Evolutionary conservation across 2,797 vertebrate genomes (phyloP).

Genomic region (Glossophaga mutica): DNA sequence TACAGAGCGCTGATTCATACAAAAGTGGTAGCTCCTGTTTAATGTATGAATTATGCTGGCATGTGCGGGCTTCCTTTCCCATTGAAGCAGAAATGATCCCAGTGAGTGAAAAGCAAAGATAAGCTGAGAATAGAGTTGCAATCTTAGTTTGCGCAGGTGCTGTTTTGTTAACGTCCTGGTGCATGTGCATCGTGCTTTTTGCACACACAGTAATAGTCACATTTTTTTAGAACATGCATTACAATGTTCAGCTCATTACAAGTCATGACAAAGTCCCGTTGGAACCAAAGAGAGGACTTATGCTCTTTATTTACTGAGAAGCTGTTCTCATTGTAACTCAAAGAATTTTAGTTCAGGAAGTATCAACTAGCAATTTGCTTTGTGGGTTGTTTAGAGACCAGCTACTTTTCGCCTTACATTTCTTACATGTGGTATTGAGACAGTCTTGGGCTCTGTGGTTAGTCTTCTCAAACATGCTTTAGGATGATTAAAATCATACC

Average conservation of each 20-base stretch:
- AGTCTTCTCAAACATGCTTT: constrained; percentile 70
- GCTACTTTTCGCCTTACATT: constrained; percentile 64
- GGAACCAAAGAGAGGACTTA: constrained; percentile 50
- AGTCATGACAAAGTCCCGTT: constrained; percentile 64
- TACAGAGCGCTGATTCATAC: constrained; percentile 63
- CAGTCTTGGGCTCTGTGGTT: constrained; percentile 66
- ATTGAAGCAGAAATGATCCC: constrained; percentile 78
- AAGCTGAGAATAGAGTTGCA: constrained; percentile 80
- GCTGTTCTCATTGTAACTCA: constrained; percentile 39
- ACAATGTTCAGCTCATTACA: constrained; percentile 71
- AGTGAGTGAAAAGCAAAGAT: constrained; percentile 81
- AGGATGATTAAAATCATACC: constrained; percentile 77
- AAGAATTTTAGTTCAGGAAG: constrained; percentile 58
- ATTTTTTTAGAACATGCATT: constrained; percentile 51
- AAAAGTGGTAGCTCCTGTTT: constrained; percentile 49
- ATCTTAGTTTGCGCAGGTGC: constrained; percentile 86
- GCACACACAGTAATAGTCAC: constrained; percentile 62
- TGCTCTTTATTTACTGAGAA: constrained; percentile 50
- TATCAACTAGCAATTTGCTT: constrained; percentile 58
- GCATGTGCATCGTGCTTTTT: constrained; percentile 66
- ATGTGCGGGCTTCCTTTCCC: constrained; percentile 75
- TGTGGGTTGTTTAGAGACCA: constrained; percentile 61
- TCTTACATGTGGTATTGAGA: constrained; percentile 66
- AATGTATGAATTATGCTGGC: constrained; percentile 64
- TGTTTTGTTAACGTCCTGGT: constrained; percentile 74